Percentiles rank a stretch among this genome's conserved stretches.
These are phyloP conservation scores for Gallinago solitaria DNA, from an alignment of 2,797 vertebrate genomes.

Conservation along the genomic window DNA sequence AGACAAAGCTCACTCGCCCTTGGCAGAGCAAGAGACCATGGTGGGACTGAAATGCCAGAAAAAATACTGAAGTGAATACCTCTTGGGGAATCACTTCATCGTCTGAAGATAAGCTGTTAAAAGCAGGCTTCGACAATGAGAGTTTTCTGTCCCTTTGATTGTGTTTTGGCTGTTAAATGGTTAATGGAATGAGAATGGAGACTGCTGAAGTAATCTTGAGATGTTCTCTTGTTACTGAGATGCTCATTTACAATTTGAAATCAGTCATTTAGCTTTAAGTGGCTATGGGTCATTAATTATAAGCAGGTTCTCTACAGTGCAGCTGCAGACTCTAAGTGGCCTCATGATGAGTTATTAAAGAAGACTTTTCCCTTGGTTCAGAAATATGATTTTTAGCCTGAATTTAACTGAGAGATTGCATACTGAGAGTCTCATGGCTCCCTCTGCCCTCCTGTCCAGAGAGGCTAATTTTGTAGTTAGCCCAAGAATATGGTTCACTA, in stretches of 20 bases:
- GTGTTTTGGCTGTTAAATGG: slow-evolving; percentile 10
- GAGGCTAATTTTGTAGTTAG: not conserved
- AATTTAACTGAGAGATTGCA: not conserved
- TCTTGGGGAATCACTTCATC: not conserved
- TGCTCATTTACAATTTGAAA: slow-evolving; percentile 32
- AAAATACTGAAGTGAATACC: not conserved
- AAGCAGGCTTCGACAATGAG: not conserved
- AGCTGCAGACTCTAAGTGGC: not conserved
- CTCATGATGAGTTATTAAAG: not conserved
- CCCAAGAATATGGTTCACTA: not conserved
- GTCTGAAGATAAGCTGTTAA: not conserved
- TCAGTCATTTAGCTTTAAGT: slow-evolving; percentile 10
- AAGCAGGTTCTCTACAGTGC: not conserved
- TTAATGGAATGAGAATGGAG: not conserved
- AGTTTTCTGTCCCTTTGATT: not conserved
- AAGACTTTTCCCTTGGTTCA: not conserved
- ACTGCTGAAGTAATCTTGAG: not conserved
- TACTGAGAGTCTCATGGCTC: not conserved
- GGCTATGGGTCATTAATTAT: slow-evolving; percentile 21
- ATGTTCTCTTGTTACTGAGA: not conserved
- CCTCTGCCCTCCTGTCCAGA: not conserved
- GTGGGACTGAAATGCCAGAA: not conserved
- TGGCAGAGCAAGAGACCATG: not conserved
- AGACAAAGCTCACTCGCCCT: not conserved
- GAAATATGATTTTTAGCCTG: not conserved